A percentile compares a stretch with the other conserved stretches of the same genome.
Evolutionary conservation across 2,797 vertebrate species (phyloP).

Genomic region (Myotis planiceps): DNA sequence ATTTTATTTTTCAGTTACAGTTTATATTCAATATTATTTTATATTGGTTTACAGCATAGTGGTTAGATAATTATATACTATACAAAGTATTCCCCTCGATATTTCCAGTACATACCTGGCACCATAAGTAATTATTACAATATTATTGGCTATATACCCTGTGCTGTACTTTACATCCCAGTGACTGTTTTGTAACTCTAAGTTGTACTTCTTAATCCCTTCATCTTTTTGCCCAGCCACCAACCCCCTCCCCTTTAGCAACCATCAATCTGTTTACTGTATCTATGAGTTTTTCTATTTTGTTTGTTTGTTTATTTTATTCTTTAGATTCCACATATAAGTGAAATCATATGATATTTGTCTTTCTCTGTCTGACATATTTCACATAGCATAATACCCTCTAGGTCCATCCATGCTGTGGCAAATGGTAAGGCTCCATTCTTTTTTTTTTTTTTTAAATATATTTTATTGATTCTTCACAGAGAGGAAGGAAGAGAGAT

Average conservation of each 20-base stretch:
- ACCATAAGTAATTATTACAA: not conserved
- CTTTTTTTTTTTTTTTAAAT: too few relatives aligned
- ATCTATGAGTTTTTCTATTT: not conserved
- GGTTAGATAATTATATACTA: not conserved
- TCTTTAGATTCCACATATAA: not conserved
- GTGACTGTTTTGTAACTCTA: not conserved
- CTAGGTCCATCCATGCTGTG: not conserved
- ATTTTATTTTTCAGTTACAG: not conserved
- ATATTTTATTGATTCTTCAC: too few relatives aligned
- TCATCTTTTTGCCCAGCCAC: not conserved
- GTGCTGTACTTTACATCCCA: not conserved
- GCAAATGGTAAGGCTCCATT: not conserved
- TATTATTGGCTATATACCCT: not conserved
- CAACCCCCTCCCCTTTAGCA: not conserved
- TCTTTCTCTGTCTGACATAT: not conserved
- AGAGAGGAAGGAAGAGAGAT: too few relatives aligned
- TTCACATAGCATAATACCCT: not conserved
- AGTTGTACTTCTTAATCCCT: not conserved
- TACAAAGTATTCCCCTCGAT: not conserved
- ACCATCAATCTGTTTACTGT: not conserved
- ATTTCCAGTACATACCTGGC: not conserved
- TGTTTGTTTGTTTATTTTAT: not conserved
- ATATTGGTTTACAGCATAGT: not conserved
- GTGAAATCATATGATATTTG: not conserved
- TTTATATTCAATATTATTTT: not conserved